These are phyloP conservation scores for Percopsis transmontana DNA, from an alignment of 2,113 vertebrate genomes.

Conservation along the genomic window DNA sequence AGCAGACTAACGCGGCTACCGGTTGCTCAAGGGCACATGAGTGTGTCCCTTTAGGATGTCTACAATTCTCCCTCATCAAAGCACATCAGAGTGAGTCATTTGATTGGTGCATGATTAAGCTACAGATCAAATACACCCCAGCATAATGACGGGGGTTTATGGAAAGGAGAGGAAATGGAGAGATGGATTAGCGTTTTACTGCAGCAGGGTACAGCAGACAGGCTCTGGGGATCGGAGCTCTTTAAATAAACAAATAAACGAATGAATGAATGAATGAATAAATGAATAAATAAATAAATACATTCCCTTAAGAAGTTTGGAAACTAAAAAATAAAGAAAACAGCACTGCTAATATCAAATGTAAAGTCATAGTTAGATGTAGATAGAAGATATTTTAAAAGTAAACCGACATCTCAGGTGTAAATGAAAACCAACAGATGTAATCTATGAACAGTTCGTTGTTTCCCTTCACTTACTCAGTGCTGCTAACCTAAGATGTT, in stretches of 20 bases:
- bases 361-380: background rate
- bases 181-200: slow-evolving; percentile 32
- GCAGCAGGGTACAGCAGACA: slow-evolving; percentile 22
- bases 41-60: slow-evolving; percentile 42
- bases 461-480: background rate
- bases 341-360: slow-evolving; percentile 19
- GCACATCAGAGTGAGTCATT: slow-evolving; percentile 39
- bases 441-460: background rate
- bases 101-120: slow-evolving; percentile 63
- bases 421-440: slow-evolving; percentile 16
- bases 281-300: background rate
- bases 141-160: slow-evolving; percentile 55
- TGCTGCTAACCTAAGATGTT: slow-evolving; percentile 28
- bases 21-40: slow-evolving; percentile 56
- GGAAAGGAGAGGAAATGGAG: slow-evolving; percentile 57
- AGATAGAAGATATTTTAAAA: background rate
- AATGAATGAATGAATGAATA: too few species aligned
- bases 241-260: background rate
- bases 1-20: slow-evolving; percentile 51
- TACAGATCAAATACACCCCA: slow-evolving; percentile 57
- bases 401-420: background rate
- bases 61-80: slow-evolving; percentile 63
- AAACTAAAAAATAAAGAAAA: too few species aligned
- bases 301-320: background rate
- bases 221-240: slow-evolving; percentile 41